These are phyloP conservation scores for Penaeus chinensis DNA, from an alignment of 1,140 invertebrate genomes.

Conservation along the genomic window DNA sequence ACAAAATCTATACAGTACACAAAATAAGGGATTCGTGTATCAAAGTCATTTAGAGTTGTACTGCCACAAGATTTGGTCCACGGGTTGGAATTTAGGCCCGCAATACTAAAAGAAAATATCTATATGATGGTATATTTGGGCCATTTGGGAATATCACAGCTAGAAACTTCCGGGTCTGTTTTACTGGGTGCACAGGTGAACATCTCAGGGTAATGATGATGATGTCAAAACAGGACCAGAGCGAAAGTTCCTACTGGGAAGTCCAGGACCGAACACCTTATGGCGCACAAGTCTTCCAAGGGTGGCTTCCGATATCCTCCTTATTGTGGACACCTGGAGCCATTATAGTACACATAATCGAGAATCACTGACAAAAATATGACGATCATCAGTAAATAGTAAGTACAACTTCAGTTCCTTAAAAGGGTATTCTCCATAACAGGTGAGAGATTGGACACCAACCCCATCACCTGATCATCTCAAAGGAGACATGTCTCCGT, in stretches of 20 bases:
- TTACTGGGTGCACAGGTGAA: constrained; percentile 54
- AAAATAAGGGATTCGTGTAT: constrained; percentile 51
- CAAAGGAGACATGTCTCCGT: constrained; percentile 32
- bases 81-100: constrained; percentile 49
- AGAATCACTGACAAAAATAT: constrained; percentile 44
- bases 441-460: constrained; percentile 46
- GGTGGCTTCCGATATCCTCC: constrained; percentile 18
- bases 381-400: constrained; percentile 54
- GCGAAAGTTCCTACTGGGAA: constrained; percentile 34
- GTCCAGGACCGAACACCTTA: constrained; percentile 49
- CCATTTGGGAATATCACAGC: constrained; percentile 47
- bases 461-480: constrained; percentile 44
- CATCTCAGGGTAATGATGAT: constrained; percentile 47
- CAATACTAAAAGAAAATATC: constrained; percentile 31
- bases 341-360: constrained; percentile 36
- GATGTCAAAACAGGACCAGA: constrained; percentile 31
- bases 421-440: constrained; percentile 50
- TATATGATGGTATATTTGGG: constrained; percentile 16
- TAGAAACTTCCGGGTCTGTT: constrained; percentile 48
- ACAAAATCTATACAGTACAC: constrained; percentile 49
- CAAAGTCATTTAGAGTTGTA: constrained; percentile 52
- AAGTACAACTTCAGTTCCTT: constrained; percentile 57
- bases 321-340: constrained; percentile 25
- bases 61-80: constrained; percentile 58
- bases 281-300: constrained; percentile 39